phyloP scores from a whole-genome alignment of 2,888 invertebrate species.

The Cabera pusaria region DNA sequence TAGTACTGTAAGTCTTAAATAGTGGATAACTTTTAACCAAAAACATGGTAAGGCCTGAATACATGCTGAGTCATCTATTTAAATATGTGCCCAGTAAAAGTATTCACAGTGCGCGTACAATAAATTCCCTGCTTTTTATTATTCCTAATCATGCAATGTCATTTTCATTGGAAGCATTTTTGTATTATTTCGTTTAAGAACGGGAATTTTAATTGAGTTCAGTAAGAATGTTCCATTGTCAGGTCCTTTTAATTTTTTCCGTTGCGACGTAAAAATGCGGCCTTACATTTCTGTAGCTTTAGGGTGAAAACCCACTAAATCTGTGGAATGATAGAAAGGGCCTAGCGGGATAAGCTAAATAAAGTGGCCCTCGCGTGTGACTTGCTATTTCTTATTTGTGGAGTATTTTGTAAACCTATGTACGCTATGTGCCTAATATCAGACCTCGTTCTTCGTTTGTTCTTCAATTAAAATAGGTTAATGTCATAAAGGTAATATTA shows the following conservation, averaged over 20 bases:
- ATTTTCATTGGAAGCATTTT: slow-evolving; percentile 33
- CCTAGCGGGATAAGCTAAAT: too few relatives aligned
- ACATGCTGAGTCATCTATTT: slow-evolving; percentile 41
- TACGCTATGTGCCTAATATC: too few relatives aligned
- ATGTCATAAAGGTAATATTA: too few relatives aligned
- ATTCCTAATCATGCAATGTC: slow-evolving; percentile 42
- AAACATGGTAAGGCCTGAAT: slow-evolving; percentile 15
- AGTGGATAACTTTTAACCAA: too few relatives aligned
- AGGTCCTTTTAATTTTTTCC: slow-evolving; percentile 26
- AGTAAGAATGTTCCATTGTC: slow-evolving; percentile 31
- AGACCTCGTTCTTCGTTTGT: too few relatives aligned
- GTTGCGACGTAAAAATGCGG: slow-evolving; percentile 26
- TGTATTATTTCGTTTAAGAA: slow-evolving; percentile 30
- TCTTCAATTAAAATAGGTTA: too few relatives aligned
- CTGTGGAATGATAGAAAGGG: not conserved
- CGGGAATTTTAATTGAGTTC: slow-evolving; percentile 34
- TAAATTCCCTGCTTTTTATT: slow-evolving; percentile 35
- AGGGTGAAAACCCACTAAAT: slow-evolving; percentile 4
- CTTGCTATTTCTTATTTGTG: too few relatives aligned
- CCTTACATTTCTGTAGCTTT: slow-evolving; percentile 10
- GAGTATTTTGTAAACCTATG: too few relatives aligned
- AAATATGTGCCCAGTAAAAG: slow-evolving; percentile 38
- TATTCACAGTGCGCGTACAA: slow-evolving; percentile 18
- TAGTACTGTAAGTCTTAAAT: too few relatives aligned
- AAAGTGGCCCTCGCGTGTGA: too few relatives aligned